These are phyloP conservation scores for Heliconius hermathena DNA, from an alignment of 1,140 invertebrate genomes.

Conservation along the genomic window DNA sequence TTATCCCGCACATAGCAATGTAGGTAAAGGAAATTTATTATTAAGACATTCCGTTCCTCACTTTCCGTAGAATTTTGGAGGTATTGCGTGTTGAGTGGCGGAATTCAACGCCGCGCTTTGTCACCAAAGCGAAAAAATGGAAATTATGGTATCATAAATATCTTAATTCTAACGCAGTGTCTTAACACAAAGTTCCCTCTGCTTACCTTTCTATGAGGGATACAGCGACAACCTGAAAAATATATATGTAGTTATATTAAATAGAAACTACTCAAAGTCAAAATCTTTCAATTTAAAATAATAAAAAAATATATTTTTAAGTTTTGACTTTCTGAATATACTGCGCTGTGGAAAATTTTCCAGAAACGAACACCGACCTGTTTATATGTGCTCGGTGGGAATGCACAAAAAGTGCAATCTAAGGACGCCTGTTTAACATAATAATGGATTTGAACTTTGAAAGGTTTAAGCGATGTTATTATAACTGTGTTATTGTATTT, in stretches of 20 bases:
- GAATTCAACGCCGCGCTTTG: no score
- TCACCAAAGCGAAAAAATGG: no score
- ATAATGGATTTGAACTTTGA: slow-evolving; percentile 57
- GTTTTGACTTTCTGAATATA: not conserved
- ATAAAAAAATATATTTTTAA: not conserved
- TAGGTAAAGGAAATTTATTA: no score
- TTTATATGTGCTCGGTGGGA: slow-evolving; percentile 56
- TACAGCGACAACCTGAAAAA: no score
- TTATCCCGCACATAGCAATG: no score
- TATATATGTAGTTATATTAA: no score
- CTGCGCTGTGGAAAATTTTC: slow-evolving; percentile 40
- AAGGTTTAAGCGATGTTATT: not conserved
- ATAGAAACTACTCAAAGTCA: not conserved
- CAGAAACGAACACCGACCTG: slow-evolving; percentile 60
- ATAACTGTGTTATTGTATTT: no score
- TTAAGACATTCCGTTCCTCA: no score
- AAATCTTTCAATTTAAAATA: not conserved
- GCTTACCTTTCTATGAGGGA: no score
- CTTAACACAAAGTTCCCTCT: not conserved
- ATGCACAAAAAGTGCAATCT: slow-evolving; percentile 69
- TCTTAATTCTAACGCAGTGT: not conserved
- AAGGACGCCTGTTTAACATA: slow-evolving; percentile 63
- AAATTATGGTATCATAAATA: no score
- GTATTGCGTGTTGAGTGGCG: no score
- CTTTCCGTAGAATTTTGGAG: no score